Base-by-base conservation (phyloP, 1,140 invertebrate species). In the Aphelinus certus region DNA sequence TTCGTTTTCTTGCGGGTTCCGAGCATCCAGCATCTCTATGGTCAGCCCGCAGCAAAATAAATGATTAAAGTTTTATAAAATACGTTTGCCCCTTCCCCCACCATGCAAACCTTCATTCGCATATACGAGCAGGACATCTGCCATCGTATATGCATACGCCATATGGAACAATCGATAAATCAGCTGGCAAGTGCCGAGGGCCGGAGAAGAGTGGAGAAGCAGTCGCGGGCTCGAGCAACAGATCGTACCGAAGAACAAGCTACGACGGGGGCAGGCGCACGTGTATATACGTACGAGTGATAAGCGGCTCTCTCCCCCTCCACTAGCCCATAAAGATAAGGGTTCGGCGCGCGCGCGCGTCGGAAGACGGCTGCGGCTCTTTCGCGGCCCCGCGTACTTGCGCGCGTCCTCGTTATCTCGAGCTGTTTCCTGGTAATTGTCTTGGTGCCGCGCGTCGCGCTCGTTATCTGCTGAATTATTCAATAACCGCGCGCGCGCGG, bases 401-500 rank as follows among this genome's bases (percentile, higher is more conserved):
- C 26, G 26, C 26, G 26, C 26, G 26, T 26, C 26, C 26, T 26
- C 26, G 80, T 82, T 83, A 83, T 83, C 81, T 83, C 79, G 2
- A 76, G 78, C 76, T 82, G 79, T 82, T 83, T 83, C 81, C 81
- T 81, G 79, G 81, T 82, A 81, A 83, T 83, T 83, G 81, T 83
- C 81, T 77, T 51, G 46, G 42, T 74, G 67, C 70, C 76, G 72
- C 10, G 53, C 68, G 57, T 45, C 51, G 71, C 77, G 76, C n/a
- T 81, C 78, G 81, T 81, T 83, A 83, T 83, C 81, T 83, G 49
- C 77, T 81, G 81, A 83, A 83, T 82, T 82, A 83, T 83, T 83
- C 81, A 83, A 83, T 83, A 83, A 83, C 78, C 80, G 61, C 67
- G 72, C 57, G 43, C 51, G 75, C 73, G 78, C 45, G 6, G 45